Percentiles rank a stretch among this genome's conserved stretches.
Conservation (phyloP, 1,140 invertebrate genomes). For the Drosophila varians region DNA sequence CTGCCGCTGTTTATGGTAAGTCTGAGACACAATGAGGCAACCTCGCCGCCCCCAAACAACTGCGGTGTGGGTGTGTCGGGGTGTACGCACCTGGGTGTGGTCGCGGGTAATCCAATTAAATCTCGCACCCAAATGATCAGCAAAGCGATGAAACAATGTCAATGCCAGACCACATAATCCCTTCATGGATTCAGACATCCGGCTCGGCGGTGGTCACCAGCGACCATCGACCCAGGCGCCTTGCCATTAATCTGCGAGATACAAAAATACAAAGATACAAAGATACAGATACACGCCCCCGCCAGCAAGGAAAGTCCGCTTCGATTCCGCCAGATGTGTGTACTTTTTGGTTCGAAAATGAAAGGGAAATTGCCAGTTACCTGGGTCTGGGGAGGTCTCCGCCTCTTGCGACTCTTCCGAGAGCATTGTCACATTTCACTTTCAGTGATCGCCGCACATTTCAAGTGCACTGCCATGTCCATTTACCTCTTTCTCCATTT, state of each 20-base stretch:
- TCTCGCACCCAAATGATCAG: conserved; percentile 62
- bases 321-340: conserved; percentile 27
- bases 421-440: conserved; percentile 81
- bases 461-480: conserved; percentile 29
- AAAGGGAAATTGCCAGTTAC: conserved; percentile 64
- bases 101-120: conserved; percentile 43
- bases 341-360: conserved; percentile 33
- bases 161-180: conserved; percentile 56
- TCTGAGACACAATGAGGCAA: conserved; percentile 28
- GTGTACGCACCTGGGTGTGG: conserved; percentile 33
- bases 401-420: conserved; percentile 18
- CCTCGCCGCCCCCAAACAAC: conserved; percentile 20
- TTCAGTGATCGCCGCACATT: conserved; percentile 49
- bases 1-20: conserved; percentile 76
- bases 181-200: conserved; percentile 23
- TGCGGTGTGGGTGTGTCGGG: conserved; percentile 27
- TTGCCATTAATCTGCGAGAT: conserved; percentile 18
- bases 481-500: conserved; percentile 2
- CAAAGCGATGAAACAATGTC: conserved; percentile 71
- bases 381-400: conserved; percentile 2
- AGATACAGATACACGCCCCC: conserved; percentile 32
- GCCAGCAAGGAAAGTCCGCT: conserved; percentile 38
- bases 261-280: no score
- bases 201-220: conserved; percentile 17
- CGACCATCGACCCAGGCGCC: neutral